Evolutionary conservation across 1,140 invertebrate genomes (phyloP), one percentile per base, ranked within the genome.

Genomic region (Temnothorax nylanderi): DNA sequence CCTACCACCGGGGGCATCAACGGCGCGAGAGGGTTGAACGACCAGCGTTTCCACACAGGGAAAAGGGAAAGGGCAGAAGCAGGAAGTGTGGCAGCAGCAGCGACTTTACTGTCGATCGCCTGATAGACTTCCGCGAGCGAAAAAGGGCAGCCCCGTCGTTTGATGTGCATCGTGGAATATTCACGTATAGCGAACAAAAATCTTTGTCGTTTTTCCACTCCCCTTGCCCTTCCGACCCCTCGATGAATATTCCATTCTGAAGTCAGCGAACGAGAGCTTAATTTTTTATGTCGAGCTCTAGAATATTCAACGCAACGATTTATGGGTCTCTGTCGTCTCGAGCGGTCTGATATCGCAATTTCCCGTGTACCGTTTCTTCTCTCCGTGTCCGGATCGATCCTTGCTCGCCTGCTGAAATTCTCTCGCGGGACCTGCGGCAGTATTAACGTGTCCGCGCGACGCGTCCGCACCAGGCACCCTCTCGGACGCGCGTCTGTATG

Each of bases 21-120:
- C 80, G 44, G 18, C 54, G 54, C 56, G 80, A 84, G 54, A 84
- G 80, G 56, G 80, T 84, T 84, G 69, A 84, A 84, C 54, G 80
- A 84, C 80, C 69, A 84, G 21, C 69, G 67, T 60, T 82, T 60
- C 67, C 67, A 71, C 26, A 3, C 32, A 16, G 26, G 54, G 58
- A 1, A 69, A 47, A 62, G 80, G 69, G 80, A 60, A 84, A 84
- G 80, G 54, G 56, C 41, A 56, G 37, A 81, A 58, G 37, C 80
- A 74, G 67, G 80, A 82, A 82, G 67, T 82, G 18, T 82, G 69
- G 77, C 77, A 81, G 37, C 37, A 41, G 78, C 65, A 13, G 56
- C 69, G 34, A 84, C 80, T 84, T 84, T 75, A 84, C 80, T 26
- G 69, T 75, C 69, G 80, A 84, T 84, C 69, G 80, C 54, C 54